Base-by-base conservation (phyloP, 2,888 invertebrate species). In the Drosophila maculinotata region DNA sequence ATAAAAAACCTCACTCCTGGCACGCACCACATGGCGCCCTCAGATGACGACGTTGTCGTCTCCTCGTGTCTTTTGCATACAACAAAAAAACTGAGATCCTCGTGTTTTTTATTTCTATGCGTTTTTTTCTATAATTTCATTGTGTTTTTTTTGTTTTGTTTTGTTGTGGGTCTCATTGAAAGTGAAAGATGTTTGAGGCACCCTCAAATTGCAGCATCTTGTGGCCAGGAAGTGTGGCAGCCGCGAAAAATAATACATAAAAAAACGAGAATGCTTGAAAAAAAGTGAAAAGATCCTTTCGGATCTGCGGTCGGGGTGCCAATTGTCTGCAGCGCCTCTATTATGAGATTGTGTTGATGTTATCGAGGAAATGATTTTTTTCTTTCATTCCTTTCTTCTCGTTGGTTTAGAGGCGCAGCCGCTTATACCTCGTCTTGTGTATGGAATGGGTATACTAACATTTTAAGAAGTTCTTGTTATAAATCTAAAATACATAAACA, bases 221-320 rank as follows among this genome's bases (percentile, higher is more conserved):
- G 79, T 65, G 77, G 41, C 72, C 80, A 85, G 80, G 78, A 85
- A 77, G 78, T 87, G 77, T 71, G 74, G 66, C 80, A 73, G 70
- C 80, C 78, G 76, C 66, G 51, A 78, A 44, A n/a, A 20, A 26
- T 17, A 12, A 23, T 67, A 31, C 51, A 42, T 69, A 63, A 51
- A 63, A 57, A 49, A 14, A 52, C 44, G 33, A 59, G 56, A 66
- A 63, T 56, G 57, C 45, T 35, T 30, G 1, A 59, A 67, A 80
- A 84, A 84, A 85, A 87, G 84, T 85, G 87, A 85, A 85, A 85
- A 87, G 84, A 79, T 74, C 85, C 72, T 69, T 63, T 57, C 23
- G 56, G 45, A 25, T 60, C 64, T 79, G 74, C 45, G 79, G 77
- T 79, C 52, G 69, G 76, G 79, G 80, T 86, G 78, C 74, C 65